Conservation (phyloP, 2,113 vertebrate genomes). For the Gracilinanus agilis region DNA sequence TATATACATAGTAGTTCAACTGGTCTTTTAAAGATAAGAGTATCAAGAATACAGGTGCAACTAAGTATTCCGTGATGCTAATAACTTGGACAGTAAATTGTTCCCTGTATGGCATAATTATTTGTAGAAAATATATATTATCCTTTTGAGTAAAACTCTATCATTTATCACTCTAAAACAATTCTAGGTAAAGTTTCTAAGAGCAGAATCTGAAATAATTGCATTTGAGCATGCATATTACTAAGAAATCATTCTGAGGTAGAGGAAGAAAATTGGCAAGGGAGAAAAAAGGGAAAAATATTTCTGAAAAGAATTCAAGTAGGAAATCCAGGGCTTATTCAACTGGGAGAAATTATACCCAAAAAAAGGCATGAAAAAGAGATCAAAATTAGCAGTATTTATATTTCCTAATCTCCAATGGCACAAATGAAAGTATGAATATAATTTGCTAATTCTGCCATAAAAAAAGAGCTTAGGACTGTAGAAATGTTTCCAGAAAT, state of each 20-base stretch:
- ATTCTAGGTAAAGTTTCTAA: conserved; percentile 8
- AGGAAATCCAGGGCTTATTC: neutral
- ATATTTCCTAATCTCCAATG: neutral
- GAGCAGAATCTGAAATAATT: neutral
- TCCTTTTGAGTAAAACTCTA: neutral
- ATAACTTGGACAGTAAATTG: neutral
- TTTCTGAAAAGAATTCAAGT: neutral
- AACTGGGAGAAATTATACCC: neutral
- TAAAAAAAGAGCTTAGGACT: neutral
- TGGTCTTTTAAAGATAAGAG: neutral
- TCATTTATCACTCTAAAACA: neutral
- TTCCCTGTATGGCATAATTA: neutral
- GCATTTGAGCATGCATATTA: conserved; percentile 16
- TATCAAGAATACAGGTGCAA: neutral
- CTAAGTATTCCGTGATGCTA: neutral
- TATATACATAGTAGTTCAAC: neutral
- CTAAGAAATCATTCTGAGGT: neutral
- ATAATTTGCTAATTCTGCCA: neutral
- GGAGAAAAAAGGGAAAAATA: neutral
- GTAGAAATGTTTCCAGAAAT: neutral
- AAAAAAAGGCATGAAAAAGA: neutral
- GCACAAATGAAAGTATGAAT: neutral
- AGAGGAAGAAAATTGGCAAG: neutral
- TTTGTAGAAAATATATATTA: neutral
- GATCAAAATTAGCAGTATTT: neutral